Evolutionary conservation across 23 tunicate genomes (phyloP), one percentile per base, ranked within the genome.

Genomic region (Oikopleura dioica): DNA sequence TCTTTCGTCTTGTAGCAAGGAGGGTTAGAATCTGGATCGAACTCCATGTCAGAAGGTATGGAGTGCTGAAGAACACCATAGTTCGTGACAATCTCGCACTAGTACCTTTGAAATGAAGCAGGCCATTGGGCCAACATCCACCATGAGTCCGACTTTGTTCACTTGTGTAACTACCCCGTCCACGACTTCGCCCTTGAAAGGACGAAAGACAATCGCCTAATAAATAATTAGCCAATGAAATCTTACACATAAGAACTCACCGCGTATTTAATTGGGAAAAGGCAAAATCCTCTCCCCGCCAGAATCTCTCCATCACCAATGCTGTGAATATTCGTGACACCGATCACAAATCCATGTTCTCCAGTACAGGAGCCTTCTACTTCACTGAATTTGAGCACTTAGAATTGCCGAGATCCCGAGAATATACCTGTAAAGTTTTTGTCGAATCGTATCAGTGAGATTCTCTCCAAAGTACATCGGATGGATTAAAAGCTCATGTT

Each of bases 341-440:
- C 95, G 69, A 87, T 87, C 5, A 87, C 95, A 80, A 87, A 87
- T 0, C 95, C 95, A 78, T 83, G 87, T 77, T 87, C 83, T 59
- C 95, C 95, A 29, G 95, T 87, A 69, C 95, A 87, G 0, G 87
- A 83, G 31, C 95, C 95, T 80, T 87, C 95, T 23, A 87, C 95
- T 80, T 87, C 95, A 0, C 87, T 82, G 38, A 83, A 87, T n/a
- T n/a, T n/a, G n/a, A n/a, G n/a, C n/a, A n/a, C n/a, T n/a, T n/a
- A n/a, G n/a, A n/a, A n/a, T n/a, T n/a, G n/a, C n/a, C n/a, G n/a
- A n/a, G n/a, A n/a, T n/a, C n/a, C n/a, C n/a, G n/a, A n/a, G n/a
- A n/a, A n/a, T n/a, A n/a, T n/a, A n/a, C n/a, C n/a, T n/a, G n/a
- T n/a, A n/a, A 16, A 87, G 77, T 58, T 87, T 87, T 72, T 87